Evolutionary conservation across 2,888 invertebrate genomes (phyloP).

Genomic region (Netelia inedita): DNA sequence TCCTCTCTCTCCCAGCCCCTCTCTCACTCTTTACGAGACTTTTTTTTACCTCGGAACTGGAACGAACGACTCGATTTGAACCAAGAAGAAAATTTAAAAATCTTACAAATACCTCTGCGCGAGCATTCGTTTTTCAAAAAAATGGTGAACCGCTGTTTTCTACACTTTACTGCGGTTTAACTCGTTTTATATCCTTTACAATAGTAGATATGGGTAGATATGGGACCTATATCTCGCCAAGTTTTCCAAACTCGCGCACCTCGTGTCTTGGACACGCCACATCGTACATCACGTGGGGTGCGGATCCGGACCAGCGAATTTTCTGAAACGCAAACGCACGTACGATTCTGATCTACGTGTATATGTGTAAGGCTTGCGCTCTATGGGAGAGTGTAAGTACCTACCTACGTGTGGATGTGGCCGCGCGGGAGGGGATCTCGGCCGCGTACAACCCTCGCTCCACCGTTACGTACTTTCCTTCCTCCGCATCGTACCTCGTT

Average conservation of each 20-base stretch:
- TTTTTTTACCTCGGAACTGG: background rate
- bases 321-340: constrained; percentile 59
- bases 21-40: background rate
- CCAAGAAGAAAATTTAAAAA: background rate
- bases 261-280: constrained; percentile 6
- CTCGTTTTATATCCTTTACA: no score
- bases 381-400: no score
- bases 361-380: no score
- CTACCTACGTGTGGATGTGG: no score
- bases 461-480: no score
- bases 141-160: no score
- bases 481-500: background rate
- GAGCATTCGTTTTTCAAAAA: no score
- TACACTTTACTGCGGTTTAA: no score
- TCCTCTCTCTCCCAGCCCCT: constrained; percentile 14
- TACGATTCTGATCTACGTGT: constrained; percentile 23
- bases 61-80: no score
- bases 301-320: constrained; percentile 26
- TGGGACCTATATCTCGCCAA: background rate
- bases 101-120: background rate
- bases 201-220: background rate
- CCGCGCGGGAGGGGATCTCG: no score
- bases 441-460: no score
- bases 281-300: constrained; percentile 54
- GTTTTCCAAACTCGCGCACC: background rate